Conservation (phyloP, 2,113 vertebrate genomes). For the Oryzias melastigma region DNA sequence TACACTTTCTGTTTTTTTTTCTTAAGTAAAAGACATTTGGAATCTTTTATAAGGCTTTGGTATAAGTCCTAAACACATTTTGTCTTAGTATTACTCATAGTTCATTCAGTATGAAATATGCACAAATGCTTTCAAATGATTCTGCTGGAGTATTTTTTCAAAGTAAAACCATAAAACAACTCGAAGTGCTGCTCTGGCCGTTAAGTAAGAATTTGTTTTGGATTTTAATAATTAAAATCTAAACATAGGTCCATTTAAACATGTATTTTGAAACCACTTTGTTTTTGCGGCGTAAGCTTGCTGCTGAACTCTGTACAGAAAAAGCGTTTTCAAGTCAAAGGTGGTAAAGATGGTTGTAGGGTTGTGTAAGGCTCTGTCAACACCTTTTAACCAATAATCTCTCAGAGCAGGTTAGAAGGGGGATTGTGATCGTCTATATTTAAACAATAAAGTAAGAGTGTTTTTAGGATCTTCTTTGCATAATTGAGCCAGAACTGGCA, state of each 20-base stretch:
- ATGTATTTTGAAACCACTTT: not conserved
- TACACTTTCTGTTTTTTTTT: no score
- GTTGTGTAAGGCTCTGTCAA: conserved; percentile 42
- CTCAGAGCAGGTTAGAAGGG: conserved; percentile 43
- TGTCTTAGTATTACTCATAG: no score
- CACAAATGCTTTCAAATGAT: no score
- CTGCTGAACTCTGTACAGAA: not conserved
- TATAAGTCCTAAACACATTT: no score
- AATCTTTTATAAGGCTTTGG: no score
- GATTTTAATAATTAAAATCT: no score
- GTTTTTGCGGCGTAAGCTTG: not conserved
- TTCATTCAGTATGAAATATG: no score
- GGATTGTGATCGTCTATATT: conserved; percentile 57
- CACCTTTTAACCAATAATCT: conserved; percentile 56
- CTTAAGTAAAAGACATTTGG: no score
- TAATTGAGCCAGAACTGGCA: not conserved
- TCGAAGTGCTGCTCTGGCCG: no score
- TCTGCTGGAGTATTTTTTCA: no score
- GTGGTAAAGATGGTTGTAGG: conserved; percentile 6
- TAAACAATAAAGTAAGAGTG: conserved; percentile 47
- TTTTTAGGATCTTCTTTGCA: conserved; percentile 24
- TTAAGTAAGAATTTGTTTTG: no score
- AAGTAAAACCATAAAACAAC: no score
- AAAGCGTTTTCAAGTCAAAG: not conserved
- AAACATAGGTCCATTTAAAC: not conserved